Percentiles rank a stretch among this genome's conserved stretches.
phyloP scores from a whole-genome alignment of 2,888 invertebrate species.

The Myathropa florea region DNA sequence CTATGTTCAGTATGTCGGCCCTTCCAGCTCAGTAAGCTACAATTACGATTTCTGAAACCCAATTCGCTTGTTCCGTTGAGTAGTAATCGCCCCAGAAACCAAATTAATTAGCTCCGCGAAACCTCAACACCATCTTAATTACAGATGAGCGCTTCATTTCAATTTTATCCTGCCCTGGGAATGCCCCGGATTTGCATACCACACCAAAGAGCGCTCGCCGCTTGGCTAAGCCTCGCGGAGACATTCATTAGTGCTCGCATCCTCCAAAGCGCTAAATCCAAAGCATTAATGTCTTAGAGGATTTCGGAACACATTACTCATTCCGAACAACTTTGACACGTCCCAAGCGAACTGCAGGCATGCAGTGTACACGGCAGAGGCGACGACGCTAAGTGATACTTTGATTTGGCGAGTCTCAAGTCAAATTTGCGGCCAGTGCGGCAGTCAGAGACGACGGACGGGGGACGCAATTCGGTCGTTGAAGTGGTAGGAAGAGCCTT shows the following conservation, averaged over 20 bases:
- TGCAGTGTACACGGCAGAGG: constrained; percentile 5
- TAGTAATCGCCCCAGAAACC: constrained; percentile 40
- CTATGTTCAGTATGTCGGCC: neutral
- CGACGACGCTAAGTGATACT: constrained; percentile 60
- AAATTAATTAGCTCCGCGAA: constrained; percentile 41
- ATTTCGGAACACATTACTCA: constrained; percentile 63
- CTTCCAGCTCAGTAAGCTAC: neutral
- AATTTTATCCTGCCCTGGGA: constrained; percentile 25
- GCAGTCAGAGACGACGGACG: neutral
- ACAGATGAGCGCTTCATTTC: constrained; percentile 25
- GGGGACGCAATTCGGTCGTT: too few relatives aligned
- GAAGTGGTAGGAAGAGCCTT: constrained; percentile 39
- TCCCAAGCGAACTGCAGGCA: constrained; percentile 6
- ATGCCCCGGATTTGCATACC: constrained; percentile 58
- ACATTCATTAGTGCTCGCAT: constrained; percentile 34
- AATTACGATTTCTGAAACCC: neutral
- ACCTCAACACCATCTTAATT: constrained; percentile 64
- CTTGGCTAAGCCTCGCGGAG: constrained; percentile 15
- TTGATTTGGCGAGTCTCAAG: constrained; percentile 26
- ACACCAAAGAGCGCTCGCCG: constrained; percentile 20
- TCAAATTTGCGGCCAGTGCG: constrained; percentile 21
- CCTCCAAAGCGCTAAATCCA: constrained; percentile 38
- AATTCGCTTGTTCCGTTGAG: neutral
- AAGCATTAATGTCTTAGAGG: constrained; percentile 60
- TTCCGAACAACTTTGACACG: constrained; percentile 55